A percentile compares a stretch with the other conserved stretches of the same genome.
phyloP scores from a whole-genome alignment of 1,140 invertebrate genomes.

The Asbolus verrucosus region DNA sequence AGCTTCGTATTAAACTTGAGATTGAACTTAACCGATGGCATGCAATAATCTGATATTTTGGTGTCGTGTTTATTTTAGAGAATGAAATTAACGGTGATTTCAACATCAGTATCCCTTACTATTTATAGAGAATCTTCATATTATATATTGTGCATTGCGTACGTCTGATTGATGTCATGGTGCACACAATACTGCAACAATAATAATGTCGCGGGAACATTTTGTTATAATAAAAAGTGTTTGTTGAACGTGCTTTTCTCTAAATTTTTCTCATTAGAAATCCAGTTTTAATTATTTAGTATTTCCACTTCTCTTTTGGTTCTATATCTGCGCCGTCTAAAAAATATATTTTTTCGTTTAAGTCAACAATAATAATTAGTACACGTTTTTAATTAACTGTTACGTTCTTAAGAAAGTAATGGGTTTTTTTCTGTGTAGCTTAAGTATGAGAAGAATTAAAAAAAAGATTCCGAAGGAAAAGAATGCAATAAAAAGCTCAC shows the following conservation, averaged over 20 bases:
- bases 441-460: background rate
- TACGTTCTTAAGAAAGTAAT: slow-evolving; percentile 2
- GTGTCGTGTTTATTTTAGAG: slow-evolving; percentile 11
- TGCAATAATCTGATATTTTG: slow-evolving; percentile 19
- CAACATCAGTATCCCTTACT: slow-evolving; percentile 9
- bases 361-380: slow-evolving; percentile 5
- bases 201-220: too few relatives aligned
- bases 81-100: slow-evolving; percentile 7
- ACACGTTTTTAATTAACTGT: slow-evolving; percentile 28
- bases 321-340: background rate
- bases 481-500: slow-evolving; percentile 11
- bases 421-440: background rate
- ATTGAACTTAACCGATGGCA: background rate
- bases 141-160: too few relatives aligned
- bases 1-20: slow-evolving; percentile 1
- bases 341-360: background rate
- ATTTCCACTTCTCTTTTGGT: background rate
- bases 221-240: too few relatives aligned
- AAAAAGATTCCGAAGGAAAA: background rate
- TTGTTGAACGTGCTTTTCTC: slow-evolving; percentile 7
- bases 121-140: slow-evolving; percentile 17
- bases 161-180: too few relatives aligned
- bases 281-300: slow-evolving; percentile 16
- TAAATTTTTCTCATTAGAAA: background rate
- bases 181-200: too few relatives aligned